Conservation (phyloP, 2,113 vertebrate species). For the Puffinus mauretanicus region DNA sequence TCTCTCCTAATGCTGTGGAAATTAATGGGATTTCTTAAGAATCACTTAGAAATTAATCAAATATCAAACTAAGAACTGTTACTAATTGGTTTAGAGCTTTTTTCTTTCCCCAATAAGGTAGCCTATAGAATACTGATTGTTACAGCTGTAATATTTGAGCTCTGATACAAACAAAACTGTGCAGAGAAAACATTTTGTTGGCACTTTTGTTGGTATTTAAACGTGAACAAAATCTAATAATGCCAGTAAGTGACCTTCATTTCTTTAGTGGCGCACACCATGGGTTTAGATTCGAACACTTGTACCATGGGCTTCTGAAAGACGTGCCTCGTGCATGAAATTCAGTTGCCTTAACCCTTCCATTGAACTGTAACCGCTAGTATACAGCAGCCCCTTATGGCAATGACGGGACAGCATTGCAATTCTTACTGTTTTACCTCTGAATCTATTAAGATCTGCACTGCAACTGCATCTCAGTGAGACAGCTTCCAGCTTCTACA, state of each 20-base stretch:
- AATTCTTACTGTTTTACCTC: neutral
- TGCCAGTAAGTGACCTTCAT: conserved; percentile 11
- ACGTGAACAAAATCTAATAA: neutral
- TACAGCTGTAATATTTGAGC: neutral
- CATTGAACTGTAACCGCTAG: neutral
- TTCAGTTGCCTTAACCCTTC: neutral
- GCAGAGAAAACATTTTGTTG: neutral
- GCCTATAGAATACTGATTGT: neutral
- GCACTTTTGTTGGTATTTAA: neutral
- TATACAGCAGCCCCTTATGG: neutral
- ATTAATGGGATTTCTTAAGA: conserved; percentile 38
- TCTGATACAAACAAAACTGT: neutral
- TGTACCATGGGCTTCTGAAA: neutral
- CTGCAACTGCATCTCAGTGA: neutral
- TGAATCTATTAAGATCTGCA: neutral
- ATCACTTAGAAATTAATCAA: conserved; percentile 21
- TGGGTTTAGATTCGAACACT: neutral
- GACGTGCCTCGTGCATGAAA: neutral
- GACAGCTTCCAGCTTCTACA: neutral
- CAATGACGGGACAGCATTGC: neutral
- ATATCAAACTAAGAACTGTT: neutral
- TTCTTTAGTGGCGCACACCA: neutral
- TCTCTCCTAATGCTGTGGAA: neutral
- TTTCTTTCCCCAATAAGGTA: neutral
- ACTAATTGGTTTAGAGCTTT: neutral